Conservation (phyloP, 2,797 vertebrate genomes). For the Clarias fuscus region DNA sequence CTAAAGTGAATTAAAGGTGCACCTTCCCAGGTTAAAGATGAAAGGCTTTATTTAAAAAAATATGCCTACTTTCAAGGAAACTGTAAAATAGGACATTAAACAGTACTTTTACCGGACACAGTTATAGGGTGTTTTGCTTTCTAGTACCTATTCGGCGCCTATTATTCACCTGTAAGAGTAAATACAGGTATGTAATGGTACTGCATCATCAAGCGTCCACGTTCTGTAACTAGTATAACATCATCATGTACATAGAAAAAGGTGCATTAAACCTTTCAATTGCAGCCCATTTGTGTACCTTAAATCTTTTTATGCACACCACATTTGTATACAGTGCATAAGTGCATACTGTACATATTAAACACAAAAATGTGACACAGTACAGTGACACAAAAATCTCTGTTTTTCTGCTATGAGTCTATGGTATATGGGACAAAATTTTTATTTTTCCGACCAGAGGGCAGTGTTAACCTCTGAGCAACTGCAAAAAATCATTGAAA, state of each 20-base stretch:
- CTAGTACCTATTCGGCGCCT: neutral
- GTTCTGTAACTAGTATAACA: neutral
- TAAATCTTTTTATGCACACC: neutral
- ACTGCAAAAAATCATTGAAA: neutral
- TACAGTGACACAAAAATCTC: neutral
- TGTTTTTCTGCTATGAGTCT: neutral
- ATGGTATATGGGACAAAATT: neutral
- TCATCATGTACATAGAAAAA: neutral
- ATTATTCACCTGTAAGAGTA: neutral
- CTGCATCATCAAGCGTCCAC: neutral
- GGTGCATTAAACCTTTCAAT: neutral
- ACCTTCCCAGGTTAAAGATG: neutral
- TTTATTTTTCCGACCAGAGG: neutral
- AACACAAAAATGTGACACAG: too few relatives aligned
- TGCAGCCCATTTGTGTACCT: neutral
- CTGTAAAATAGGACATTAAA: neutral
- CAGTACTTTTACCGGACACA: neutral
- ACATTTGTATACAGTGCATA: neutral
- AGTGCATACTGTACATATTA: neutral
- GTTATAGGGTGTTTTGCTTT: neutral
- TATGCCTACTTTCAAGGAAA: neutral
- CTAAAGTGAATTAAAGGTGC: neutral
- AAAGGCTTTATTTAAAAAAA: neutral
- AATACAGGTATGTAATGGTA: neutral
- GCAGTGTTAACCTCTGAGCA: neutral